phyloP scores from a whole-genome alignment of 2,888 invertebrate species.

The Aporophyla nigra region DNA sequence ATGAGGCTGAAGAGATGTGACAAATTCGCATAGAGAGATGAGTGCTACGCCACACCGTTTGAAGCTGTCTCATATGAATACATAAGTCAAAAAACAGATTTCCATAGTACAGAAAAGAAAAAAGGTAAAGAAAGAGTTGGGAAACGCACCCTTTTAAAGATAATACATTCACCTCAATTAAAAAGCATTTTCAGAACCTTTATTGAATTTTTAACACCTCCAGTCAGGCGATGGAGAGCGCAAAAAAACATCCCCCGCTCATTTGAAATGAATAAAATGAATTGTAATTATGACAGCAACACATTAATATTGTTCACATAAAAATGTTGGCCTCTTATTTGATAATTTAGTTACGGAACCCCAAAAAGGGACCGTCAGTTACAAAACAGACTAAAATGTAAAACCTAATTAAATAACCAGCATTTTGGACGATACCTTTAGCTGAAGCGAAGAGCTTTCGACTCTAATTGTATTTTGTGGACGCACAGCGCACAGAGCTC shows the following conservation, averaged over 20 bases:
- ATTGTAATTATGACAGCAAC: not conserved
- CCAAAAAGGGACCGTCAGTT: constrained; percentile 1
- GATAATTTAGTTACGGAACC: not conserved
- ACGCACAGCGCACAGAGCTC: constrained; percentile 48
- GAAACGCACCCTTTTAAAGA: not conserved
- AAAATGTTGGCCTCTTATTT: not conserved
- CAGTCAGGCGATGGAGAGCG: no score
- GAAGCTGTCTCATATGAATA: no score
- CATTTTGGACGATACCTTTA: constrained; percentile 44
- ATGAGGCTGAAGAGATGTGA: no score
- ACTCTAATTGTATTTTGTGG: constrained; percentile 60
- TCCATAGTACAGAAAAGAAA: no score
- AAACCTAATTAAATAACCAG: constrained; percentile 26
- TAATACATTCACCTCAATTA: not conserved
- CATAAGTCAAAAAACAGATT: no score
- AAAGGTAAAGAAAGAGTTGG: not conserved
- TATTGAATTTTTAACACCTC: not conserved
- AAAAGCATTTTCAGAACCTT: not conserved
- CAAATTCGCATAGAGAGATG: no score
- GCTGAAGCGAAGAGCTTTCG: constrained; percentile 34
- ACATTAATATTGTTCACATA: not conserved
- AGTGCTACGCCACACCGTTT: no score
- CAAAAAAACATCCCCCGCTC: not conserved
- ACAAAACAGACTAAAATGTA: constrained; percentile 1
- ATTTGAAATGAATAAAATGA: constrained; percentile 1